Evolutionary conservation across 1,140 invertebrate species (phyloP), one percentile per base, ranked within the genome.

Genomic region (Phymorhynchus buccinoides): DNA sequence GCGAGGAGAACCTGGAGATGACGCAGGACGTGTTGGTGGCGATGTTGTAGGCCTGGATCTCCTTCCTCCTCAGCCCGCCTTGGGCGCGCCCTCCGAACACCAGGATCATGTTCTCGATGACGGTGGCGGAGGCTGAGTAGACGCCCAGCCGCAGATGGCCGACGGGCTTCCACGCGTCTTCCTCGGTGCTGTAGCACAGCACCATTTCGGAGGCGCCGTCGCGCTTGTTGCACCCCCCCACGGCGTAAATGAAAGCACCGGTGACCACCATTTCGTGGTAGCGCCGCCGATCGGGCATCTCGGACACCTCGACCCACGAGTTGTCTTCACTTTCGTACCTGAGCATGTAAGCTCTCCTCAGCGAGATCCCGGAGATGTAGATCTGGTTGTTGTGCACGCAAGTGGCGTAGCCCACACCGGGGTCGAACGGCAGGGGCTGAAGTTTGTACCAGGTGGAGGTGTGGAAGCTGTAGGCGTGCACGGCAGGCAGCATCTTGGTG

Each of bases 31-130:
- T 83, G 44, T 87, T 86, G 32, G 79, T 83, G n/a, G 48, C 71
- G 7, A 85, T 85, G 73, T 90, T 88, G 71, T 87, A 88, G 22
- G 84, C 83, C 86, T 90, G 89, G 73, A 90, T 85, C 52, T 88
- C 87, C 35, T 80, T 56, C 35, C 84, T 85, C 27, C 80, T 86
- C n/a, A 78, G 73, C 44, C 85, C 86, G 42, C 86, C 86, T 9
- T 86, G 83, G 27, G 86, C 87, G 35, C 88, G 77, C 0, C 89
- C 89, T 42, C 89, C 89, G 81, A 90, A 89, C n/a, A 90, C 85
- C 82, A 87, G 88, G 62, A 90, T 88, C 42, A 81, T 83, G 37
- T 89, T 84, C 12, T 86, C 80, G 14, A 88, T n/a, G 14, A 88
- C 85, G 56, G 88, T 84, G 6, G 88, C 80, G 18, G 89, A 89